Evolutionary conservation across 2,888 invertebrate genomes (phyloP), one percentile per base, ranked within the genome.

Genomic region (Seira ritae): DNA sequence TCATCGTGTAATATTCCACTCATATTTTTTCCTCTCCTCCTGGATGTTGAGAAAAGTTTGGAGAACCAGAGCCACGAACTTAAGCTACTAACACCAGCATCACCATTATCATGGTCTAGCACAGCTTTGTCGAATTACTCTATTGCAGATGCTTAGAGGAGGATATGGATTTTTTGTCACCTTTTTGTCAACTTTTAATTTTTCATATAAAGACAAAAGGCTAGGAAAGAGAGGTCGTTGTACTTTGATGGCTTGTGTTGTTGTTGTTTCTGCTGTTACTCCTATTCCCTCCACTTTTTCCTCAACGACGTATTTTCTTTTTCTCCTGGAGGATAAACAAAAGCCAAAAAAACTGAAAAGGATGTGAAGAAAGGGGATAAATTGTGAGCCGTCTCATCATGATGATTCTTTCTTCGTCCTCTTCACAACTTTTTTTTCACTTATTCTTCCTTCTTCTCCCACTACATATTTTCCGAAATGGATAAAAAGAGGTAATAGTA

Each of bases 81-180:
- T 60, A 77, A 69, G 60, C 37, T 73, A 67, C 69, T 6, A 19
- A 12, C 80, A 70, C 46, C 66, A 73, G 31, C 72, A 65, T 80
- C 74, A 22, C 62, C 50, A 42, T 12, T 22, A 46, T 17, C 67
- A 23, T 62, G 19, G 73, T 1, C 2, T 19, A 62, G 12, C 8
- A 74, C 80, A 80, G 60, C 73, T 80, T 73, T 80, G 73, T 73
- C 42, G 73, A 80, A 80, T 80, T 66, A 73, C 80, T 73, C 19
- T 19, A 70, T 71, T 31, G 37, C 62, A 62, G 62, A 62, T 78
- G 20, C 76, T 37, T 67, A 17, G n/a, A 22, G 31, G 60, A 74
- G 31, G 60, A 74, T 22, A 46, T 23, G 22, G 71, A 71, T 71
- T 78, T 78, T 78, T 78, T 78, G 78, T 31, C 78, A 78, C 78